phyloP scores from a whole-genome alignment of 35 echinoderm and acorn worm genomes.

The Strongylocentrotus purpuratus region DNA sequence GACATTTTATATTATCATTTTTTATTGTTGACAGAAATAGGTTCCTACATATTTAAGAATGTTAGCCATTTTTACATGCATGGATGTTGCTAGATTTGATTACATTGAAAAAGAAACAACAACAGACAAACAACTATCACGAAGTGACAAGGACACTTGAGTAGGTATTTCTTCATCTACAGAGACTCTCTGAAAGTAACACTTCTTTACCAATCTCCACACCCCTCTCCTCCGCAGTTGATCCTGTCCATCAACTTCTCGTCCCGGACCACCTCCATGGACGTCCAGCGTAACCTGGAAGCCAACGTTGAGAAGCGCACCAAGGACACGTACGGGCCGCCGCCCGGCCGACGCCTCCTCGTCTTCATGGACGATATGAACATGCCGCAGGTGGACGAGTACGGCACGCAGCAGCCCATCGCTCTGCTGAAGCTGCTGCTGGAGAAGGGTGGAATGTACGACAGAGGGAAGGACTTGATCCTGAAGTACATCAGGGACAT shows the following conservation, averaged over 20 bases:
- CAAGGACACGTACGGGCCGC: slow-evolving; percentile 97
- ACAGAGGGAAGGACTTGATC: slow-evolving; percentile 96
- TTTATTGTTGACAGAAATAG: no score
- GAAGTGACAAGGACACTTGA: no score
- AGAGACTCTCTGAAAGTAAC: no score
- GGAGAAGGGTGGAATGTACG: slow-evolving; percentile 98
- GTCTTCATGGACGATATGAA: slow-evolving; percentile 99
- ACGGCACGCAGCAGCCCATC: slow-evolving; percentile 99
- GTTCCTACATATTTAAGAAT: no score
- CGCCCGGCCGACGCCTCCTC: slow-evolving; percentile 84
- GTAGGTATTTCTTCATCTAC: no score
- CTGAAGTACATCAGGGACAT: slow-evolving; percentile 98
- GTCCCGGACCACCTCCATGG: slow-evolving; percentile 97
- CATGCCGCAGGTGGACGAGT: slow-evolving; percentile 99
- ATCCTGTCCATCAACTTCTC: slow-evolving; percentile 99
- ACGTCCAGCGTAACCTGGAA: slow-evolving; percentile 97
- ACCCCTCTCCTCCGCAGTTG: slow-evolving; percentile 58
- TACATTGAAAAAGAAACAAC: no score
- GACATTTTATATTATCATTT: no score
- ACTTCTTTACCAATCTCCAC: not conserved
- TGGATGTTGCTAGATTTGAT: no score
- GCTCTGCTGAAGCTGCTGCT: slow-evolving; percentile 94
- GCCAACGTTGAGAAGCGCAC: slow-evolving; percentile 99
- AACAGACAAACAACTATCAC: no score
- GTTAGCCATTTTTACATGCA: no score